Base-by-base conservation (phyloP, 2,113 vertebrate genomes). In the Micromys minutus region DNA sequence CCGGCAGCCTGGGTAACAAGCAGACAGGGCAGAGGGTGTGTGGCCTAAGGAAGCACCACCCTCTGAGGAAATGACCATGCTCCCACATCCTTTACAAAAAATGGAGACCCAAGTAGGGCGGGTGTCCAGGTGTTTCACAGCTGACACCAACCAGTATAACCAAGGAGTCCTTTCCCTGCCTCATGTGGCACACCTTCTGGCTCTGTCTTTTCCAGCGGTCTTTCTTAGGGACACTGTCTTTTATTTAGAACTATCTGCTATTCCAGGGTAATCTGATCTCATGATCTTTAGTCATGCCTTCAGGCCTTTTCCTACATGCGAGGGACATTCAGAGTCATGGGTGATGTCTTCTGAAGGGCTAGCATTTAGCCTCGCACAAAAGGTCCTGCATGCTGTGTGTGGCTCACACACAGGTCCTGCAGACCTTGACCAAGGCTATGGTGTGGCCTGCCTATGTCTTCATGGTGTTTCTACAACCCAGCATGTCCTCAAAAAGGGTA, bases 361-460 rank as follows among this genome's bases (percentile, higher is more conserved):
- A 1, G 19, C 24, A 0, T 55, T 36, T 22, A 6, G 47, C 59
- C 57, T 55, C 0, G 1, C 0, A 3, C 15, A 16, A 19, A 1
- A 74, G n/a, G 36, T n/a, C 24, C 75, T 59, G n/a, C 71, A 52
- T 3, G 45, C 3, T 29, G 39, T 10, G 8, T 2, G 0, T 1
- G 0, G 47, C 15, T 42, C 29, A 4, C 36, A 42, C 39, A 57
- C 4, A 0, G 36, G n/a, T 19, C 31, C 69, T 34, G 17, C n/a
- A 59, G 52, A 75, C n/a, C 31, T 0, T 88, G 52, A 57, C n/a
- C n/a, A 75, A 42, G n/a, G 52, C n/a, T 50, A 31, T 17, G 5
- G 39, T 36, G 17, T 75, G n/a, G 10, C 72, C 57, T 50, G 19
- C 39, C 57, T 12, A 10, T 36, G 15, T 39, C 47, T 26, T 39